Conservation (phyloP, 2,888 invertebrate genomes). For the Temnothorax ravouxi region DNA sequence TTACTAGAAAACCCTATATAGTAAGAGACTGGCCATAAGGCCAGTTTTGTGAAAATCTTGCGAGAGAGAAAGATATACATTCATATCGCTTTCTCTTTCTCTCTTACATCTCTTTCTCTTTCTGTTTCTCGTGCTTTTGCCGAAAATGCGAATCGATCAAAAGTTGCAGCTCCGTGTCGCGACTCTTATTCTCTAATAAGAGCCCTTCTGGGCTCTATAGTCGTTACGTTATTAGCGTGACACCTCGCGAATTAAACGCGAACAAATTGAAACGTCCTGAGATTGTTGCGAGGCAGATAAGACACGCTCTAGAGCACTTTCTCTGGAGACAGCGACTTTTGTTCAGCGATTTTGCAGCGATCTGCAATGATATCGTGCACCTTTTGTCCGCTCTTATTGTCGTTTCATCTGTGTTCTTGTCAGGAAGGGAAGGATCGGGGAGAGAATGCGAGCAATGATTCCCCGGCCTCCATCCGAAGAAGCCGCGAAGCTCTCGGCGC, state of each 20-base stretch:
- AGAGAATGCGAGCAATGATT: conserved; percentile 5
- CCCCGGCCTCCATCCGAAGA: background rate
- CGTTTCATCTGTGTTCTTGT: conserved; percentile 37
- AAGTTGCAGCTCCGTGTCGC: too few relatives aligned
- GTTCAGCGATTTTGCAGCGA: conserved; percentile 37
- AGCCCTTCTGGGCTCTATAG: too few relatives aligned
- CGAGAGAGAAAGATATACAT: too few relatives aligned
- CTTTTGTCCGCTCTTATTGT: conserved; percentile 54
- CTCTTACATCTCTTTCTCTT: too few relatives aligned
- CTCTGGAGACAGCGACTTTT: conserved; percentile 21
- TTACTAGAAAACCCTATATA: too few relatives aligned
- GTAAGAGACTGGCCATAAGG: too few relatives aligned
- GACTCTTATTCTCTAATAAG: too few relatives aligned
- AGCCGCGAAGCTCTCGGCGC: conserved; percentile 5
- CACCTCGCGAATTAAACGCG: background rate
- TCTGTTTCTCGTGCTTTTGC: too few relatives aligned
- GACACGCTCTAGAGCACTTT: conserved; percentile 25
- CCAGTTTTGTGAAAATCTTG: too few relatives aligned
- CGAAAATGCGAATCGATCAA: too few relatives aligned
- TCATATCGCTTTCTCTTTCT: too few relatives aligned
- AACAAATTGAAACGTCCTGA: conserved; percentile 22
- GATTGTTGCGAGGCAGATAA: conserved; percentile 46
- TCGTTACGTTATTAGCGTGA: conserved; percentile 10
- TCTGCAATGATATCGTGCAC: conserved; percentile 50
- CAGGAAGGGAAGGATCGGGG: background rate